Evolutionary conservation across 2,797 vertebrate genomes (phyloP).

Genomic region (Leptodactylus fallax): DNA sequence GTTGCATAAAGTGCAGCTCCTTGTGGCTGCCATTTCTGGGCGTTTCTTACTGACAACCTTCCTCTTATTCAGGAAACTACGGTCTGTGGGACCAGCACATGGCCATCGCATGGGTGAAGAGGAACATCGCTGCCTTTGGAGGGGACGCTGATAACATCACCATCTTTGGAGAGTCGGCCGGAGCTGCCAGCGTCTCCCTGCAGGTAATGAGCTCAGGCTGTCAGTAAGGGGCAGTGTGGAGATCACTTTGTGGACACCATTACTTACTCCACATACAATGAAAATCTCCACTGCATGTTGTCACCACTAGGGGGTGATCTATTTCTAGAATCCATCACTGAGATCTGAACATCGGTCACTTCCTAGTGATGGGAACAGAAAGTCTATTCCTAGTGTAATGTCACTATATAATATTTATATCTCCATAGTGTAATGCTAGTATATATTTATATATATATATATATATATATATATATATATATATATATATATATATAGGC

Average conservation of each 20-base stretch:
- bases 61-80: conserved; percentile 83
- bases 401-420: too few relatives aligned
- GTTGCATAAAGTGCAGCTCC: too few relatives aligned
- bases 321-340: not conserved
- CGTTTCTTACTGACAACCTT: too few relatives aligned
- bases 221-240: too few relatives aligned
- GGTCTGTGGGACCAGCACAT: conserved; percentile 93
- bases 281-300: too few relatives aligned
- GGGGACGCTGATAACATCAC: conserved; percentile 91
- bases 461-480: too few relatives aligned
- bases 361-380: not conserved
- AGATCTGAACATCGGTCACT: not conserved
- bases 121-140: conserved; percentile 91
- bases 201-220: conserved; percentile 78
- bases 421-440: too few relatives aligned
- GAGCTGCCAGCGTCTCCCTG: conserved; percentile 85
- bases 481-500: too few relatives aligned
- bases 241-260: too few relatives aligned
- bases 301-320: not conserved
- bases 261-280: conserved; percentile 82
- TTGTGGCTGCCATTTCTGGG: too few relatives aligned
- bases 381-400: too few relatives aligned
- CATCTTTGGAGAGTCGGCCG: conserved; percentile 94
- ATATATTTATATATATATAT: too few relatives aligned
- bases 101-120: conserved; percentile 93